These are phyloP conservation scores for Coryphaenoides rupestris DNA, from an alignment of 2,113 vertebrate genomes.

Conservation along the genomic window DNA sequence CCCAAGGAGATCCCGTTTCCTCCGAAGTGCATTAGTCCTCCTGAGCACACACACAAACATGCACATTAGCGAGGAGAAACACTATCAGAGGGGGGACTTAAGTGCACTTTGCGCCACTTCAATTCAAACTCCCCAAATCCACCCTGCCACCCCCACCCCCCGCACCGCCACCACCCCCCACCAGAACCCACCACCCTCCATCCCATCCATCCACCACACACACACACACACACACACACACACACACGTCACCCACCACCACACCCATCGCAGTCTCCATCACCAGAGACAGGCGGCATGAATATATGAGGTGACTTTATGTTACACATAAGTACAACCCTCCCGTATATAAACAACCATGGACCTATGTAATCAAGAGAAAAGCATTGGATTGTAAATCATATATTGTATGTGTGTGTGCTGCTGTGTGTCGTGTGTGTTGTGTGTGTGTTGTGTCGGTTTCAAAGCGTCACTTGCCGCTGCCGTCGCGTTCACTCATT, in stretches of 20 bases:
- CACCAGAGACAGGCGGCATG: too few relatives aligned
- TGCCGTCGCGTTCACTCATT: constrained; percentile 50
- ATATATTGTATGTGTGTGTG: too few relatives aligned
- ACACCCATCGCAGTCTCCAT: not conserved
- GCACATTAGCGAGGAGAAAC: constrained; percentile 62
- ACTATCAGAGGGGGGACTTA: constrained; percentile 65
- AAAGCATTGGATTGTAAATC: too few relatives aligned
- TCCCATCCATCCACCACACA: not conserved
- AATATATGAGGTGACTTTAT: too few relatives aligned
- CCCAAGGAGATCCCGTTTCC: constrained; percentile 96
- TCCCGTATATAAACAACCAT: too few relatives aligned
- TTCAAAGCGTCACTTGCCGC: not conserved
- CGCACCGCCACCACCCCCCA: constrained; percentile 25
- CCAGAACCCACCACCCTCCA: constrained; percentile 10
- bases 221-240: constrained; percentile 23
- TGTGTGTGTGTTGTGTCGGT: not conserved
- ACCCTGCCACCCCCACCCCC: too few relatives aligned
- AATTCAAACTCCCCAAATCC: constrained; percentile 44
- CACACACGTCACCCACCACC: not conserved
- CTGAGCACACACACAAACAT: constrained; percentile 69
- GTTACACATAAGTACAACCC: too few relatives aligned
- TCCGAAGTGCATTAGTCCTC: constrained; percentile 90
- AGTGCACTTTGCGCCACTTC: constrained; percentile 68
- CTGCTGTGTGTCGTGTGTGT: too few relatives aligned
- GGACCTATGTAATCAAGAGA: too few relatives aligned